Evolutionary conservation across 2,113 vertebrate species (phyloP).

Genomic region (Mystacornis crossleyi): DNA sequence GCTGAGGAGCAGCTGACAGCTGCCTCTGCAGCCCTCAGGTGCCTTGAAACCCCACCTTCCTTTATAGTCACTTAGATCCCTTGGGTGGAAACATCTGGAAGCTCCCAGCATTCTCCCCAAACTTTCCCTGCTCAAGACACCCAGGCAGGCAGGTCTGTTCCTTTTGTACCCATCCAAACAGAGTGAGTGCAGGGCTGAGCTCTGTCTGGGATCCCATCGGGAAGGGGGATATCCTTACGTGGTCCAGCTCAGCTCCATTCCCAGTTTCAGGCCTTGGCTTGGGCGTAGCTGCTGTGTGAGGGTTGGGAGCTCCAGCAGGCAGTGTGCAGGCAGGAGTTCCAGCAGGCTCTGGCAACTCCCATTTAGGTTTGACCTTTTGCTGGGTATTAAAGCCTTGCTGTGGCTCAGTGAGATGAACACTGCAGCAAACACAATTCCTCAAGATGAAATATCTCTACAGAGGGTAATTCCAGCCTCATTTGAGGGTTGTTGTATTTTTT

Average conservation of each 20-base stretch:
- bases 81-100: neutral
- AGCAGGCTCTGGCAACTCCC: neutral
- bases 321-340: neutral
- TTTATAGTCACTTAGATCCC: neutral
- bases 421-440: slow-evolving; percentile 58
- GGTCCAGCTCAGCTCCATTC: neutral
- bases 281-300: rapidly evolving
- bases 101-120: neutral
- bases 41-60: neutral
- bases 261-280: neutral
- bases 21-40: neutral
- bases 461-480: slow-evolving; percentile 61
- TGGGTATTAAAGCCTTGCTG: slow-evolving; percentile 39
- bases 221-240: rapidly evolving
- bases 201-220: rapidly evolving
- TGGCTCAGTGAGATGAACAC: slow-evolving; percentile 35
- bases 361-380: slow-evolving; percentile 46
- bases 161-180: neutral
- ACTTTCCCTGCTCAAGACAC: neutral
- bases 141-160: neutral
- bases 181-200: neutral
- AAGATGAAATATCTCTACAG: slow-evolving; percentile 71
- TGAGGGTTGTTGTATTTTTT: slow-evolving; percentile 57
- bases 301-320: neutral
- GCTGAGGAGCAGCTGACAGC: neutral